These are phyloP conservation scores for Leptura quadrifasciata DNA, from an alignment of 2,888 invertebrate species.

Conservation along the genomic window DNA sequence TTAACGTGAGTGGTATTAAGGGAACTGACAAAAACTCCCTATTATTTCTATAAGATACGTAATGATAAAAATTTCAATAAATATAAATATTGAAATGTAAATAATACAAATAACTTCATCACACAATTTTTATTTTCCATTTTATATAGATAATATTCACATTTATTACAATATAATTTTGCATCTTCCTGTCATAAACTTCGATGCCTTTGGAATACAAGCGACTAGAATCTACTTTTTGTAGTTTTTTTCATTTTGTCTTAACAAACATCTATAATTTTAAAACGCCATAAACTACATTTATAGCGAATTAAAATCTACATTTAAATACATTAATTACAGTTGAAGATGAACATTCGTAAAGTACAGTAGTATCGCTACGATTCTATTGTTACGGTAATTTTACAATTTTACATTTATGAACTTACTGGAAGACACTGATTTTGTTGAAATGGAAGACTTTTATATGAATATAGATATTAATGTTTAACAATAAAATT, in stretches of 20 bases:
- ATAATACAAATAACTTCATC: conserved; percentile 22
- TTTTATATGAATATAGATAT: conserved; percentile 9
- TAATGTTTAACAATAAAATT: conserved; percentile 15
- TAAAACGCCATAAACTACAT: conserved; percentile 19
- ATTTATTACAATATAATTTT: conserved; percentile 52
- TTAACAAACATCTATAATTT: conserved; percentile 36
- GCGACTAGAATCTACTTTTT: conserved; percentile 35
- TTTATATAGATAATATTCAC: conserved; percentile 52
- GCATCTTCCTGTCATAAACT: conserved; percentile 35
- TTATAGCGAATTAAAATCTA: conserved; percentile 32
- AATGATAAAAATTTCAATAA: too few species aligned
- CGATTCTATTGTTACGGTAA: conserved; percentile 14
- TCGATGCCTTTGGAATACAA: conserved; percentile 50
- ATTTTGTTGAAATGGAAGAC: conserved; percentile 51
- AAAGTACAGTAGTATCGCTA: conserved; percentile 20
- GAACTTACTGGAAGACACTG: conserved; percentile 53
- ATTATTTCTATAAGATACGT: too few species aligned
- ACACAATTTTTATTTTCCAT: conserved; percentile 41
- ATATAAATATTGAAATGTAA: neutral
- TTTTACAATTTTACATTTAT: conserved; percentile 25
- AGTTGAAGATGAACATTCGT: conserved; percentile 27
- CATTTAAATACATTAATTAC: conserved; percentile 44
- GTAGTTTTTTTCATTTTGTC: conserved; percentile 10
- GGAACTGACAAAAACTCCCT: too few species aligned
- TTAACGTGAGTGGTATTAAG: too few species aligned